Evolutionary conservation across 2,113 vertebrate genomes (phyloP), one percentile per base, ranked within the genome.

Genomic region (Aspiorhynchus laticeps): DNA sequence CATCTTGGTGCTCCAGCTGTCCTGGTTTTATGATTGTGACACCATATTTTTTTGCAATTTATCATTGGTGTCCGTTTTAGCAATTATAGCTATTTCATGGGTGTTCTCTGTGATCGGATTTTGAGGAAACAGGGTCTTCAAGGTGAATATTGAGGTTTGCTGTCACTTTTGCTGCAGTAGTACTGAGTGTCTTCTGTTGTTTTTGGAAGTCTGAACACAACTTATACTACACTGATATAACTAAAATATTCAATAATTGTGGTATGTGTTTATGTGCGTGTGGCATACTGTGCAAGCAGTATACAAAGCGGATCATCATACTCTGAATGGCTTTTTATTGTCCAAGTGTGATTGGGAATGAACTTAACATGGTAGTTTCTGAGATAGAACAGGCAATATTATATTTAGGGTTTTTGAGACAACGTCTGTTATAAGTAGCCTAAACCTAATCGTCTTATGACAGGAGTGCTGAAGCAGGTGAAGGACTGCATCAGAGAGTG

Each of bases 401-500:
- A 33, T 9, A 31, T 11, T 38, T 38, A 17, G 7, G 2, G 15
- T 31, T 71, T 31, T 19, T 21, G 8, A 78, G 17, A 51, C 3
- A 1, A 9, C 51, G 4, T 78, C 19, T 73, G 19, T 73, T 38
- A 31, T 75, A 21, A 56, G 7, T 36, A 24, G 33, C 11, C 19
- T 80, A 36, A 61, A 80, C 24, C 24, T 59, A 24, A 28, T n/a
- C 9, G 0, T 81, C 65, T 77, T 24, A 9, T 77, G 63, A 71
- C 91, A 99, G 98, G 98, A 79, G 97, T 99, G 92, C 95, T 98
- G 93, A 99, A 99, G 87, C 95, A 98, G 83, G 97, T 99, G 51
- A 99, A 99, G 94, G 97, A 99, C 94, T 95, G 96, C 89, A 97
- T 99, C 93, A 96, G 96, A 91, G 96, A 97, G 86, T 99, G 98